Conservation (phyloP, 2,888 invertebrate genomes). For the Melinaea menophilus region DNA sequence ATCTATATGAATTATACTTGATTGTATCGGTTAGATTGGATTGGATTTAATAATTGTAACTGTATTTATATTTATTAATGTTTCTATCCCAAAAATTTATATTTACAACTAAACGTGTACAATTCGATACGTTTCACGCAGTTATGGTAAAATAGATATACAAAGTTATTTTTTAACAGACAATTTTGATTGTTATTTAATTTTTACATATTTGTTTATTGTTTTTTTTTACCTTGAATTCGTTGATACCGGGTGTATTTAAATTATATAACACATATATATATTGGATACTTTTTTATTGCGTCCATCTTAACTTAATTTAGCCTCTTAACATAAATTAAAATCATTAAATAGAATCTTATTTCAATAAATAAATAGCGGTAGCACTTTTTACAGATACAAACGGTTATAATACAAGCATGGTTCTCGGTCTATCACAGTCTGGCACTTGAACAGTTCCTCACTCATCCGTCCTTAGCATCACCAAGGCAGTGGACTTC, state of each 20-base stretch:
- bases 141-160: too few relatives aligned
- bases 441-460: conserved; percentile 38
- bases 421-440: conserved; percentile 60
- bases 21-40: too few relatives aligned
- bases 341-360: conserved; percentile 68
- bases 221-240: neutral
- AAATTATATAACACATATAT: conserved; percentile 33
- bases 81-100: too few relatives aligned
- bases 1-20: too few relatives aligned
- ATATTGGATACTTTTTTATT: conserved; percentile 58
- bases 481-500: conserved; percentile 27
- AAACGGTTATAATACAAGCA: conserved; percentile 51
- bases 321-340: conserved; percentile 64
- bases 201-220: neutral
- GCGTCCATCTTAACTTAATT: conserved; percentile 60
- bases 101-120: too few relatives aligned
- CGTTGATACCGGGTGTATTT: neutral
- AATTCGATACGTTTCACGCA: too few relatives aligned
- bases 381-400: conserved; percentile 62
- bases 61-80: too few relatives aligned
- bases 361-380: conserved; percentile 73
- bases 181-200: too few relatives aligned
- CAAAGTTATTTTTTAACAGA: too few relatives aligned
- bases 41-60: too few relatives aligned
- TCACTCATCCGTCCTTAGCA: conserved; percentile 28